These are phyloP conservation scores for Hippocampus barbouri DNA, from an alignment of 2,113 vertebrate genomes.

Conservation along the genomic window DNA sequence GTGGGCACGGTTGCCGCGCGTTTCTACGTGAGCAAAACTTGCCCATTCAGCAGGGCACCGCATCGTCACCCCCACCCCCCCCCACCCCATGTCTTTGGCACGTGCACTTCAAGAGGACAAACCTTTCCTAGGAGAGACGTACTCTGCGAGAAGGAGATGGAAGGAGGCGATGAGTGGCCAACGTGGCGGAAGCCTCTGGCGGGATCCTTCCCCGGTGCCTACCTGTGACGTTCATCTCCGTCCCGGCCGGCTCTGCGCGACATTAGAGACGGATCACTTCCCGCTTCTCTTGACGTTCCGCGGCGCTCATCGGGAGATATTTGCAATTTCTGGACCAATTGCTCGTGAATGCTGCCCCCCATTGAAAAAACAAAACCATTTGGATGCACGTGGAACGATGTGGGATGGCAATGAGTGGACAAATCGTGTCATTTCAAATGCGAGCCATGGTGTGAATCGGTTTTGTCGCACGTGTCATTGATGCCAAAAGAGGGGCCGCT, in stretches of 20 bases:
- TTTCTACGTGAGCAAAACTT: slow-evolving; percentile 32
- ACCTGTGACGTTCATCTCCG: slow-evolving; percentile 1
- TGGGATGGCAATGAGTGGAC: too few species aligned
- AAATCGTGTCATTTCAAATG: too few species aligned
- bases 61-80: too few species aligned
- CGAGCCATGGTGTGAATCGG: too few species aligned
- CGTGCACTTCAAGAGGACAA: background rate
- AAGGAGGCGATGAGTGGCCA: background rate
- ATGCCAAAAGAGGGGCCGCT: too few species aligned
- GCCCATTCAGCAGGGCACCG: too few species aligned
- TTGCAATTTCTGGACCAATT: too few species aligned
- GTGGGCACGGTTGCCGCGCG: rapidly evolving
- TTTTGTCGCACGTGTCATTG: too few species aligned
- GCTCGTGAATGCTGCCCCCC: too few species aligned
- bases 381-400: too few species aligned
- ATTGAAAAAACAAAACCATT: too few species aligned
- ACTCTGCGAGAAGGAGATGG: slow-evolving; percentile 33
- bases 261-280: background rate
- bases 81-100: background rate
- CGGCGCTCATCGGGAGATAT: too few species aligned
- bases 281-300: background rate
- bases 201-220: background rate
- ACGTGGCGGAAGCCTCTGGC: background rate
- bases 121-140: slow-evolving; percentile 42
- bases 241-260: background rate